Conservation (phyloP, 2,888 invertebrate genomes). For the Lydus trimaculatus region DNA sequence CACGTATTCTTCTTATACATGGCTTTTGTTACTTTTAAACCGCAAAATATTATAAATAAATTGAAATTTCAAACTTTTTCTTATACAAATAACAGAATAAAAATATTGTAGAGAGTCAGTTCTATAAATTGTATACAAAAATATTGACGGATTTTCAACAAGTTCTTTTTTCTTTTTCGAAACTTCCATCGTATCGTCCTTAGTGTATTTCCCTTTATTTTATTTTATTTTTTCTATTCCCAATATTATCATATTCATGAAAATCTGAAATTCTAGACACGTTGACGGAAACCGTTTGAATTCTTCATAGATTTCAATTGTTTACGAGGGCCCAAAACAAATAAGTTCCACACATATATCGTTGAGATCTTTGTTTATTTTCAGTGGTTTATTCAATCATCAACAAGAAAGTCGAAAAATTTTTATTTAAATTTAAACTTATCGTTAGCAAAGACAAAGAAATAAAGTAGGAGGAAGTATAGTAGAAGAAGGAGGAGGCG, state of each 20-base stretch:
- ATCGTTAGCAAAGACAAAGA: too few relatives aligned
- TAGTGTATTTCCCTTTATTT: slow-evolving; percentile 39
- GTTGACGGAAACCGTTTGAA: slow-evolving; percentile 52
- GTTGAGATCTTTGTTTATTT: slow-evolving; percentile 3
- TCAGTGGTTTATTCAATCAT: not conserved
- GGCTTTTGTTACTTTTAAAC: not conserved
- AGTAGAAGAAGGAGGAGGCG: not conserved
- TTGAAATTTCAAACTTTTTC: not conserved
- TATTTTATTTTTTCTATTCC: too few relatives aligned
- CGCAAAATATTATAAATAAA: not conserved
- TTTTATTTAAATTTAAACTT: not conserved
- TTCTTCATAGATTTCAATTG: slow-evolving; percentile 48
- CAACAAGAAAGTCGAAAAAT: not conserved
- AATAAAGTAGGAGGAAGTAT: too few relatives aligned
- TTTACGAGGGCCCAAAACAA: slow-evolving; percentile 45
- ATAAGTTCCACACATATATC: slow-evolving; percentile 32
- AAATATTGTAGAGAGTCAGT: not conserved
- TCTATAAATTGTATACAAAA: not conserved
- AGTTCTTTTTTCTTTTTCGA: not conserved
- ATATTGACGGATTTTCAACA: slow-evolving; percentile 5
- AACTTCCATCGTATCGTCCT: slow-evolving; percentile 2
- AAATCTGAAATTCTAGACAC: slow-evolving; percentile 47
- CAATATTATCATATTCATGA: slow-evolving; percentile 53
- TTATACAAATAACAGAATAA: not conserved
- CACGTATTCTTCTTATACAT: not conserved